A percentile compares a stretch with the other conserved stretches of the same genome.
Evolutionary conservation across 2,113 vertebrate species (phyloP).

Genomic region (Megaceryle maxima): DNA sequence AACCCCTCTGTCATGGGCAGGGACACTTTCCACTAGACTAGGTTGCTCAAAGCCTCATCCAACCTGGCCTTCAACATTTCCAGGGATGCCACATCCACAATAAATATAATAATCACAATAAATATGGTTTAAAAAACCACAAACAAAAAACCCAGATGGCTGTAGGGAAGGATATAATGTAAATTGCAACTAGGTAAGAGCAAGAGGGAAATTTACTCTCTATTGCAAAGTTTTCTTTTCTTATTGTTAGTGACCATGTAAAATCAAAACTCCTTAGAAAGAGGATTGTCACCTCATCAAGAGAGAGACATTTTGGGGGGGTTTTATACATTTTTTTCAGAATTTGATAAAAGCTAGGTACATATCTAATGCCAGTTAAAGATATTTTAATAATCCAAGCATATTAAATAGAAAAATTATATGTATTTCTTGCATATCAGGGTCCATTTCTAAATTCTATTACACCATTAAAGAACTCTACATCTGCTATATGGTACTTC

Average conservation of each 20-base stretch:
- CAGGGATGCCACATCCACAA: background rate
- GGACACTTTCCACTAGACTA: background rate
- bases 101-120: background rate
- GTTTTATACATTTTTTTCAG: background rate
- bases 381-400: background rate
- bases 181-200: background rate
- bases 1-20: background rate
- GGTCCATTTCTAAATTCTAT: background rate
- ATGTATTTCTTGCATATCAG: background rate
- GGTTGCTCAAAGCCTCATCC: background rate
- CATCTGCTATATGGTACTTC: background rate
- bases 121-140: background rate
- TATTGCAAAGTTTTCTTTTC: background rate
- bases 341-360: background rate
- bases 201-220: background rate
- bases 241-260: background rate
- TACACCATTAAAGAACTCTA: background rate
- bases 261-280: background rate
- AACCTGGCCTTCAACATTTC: background rate
- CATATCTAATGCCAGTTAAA: background rate
- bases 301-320: background rate
- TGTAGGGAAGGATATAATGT: background rate
- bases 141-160: background rate
- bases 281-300: background rate
- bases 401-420: background rate